These are phyloP conservation scores for Anas platyrhynchos DNA, from an alignment of 2,113 vertebrate genomes.

Conservation along the genomic window DNA sequence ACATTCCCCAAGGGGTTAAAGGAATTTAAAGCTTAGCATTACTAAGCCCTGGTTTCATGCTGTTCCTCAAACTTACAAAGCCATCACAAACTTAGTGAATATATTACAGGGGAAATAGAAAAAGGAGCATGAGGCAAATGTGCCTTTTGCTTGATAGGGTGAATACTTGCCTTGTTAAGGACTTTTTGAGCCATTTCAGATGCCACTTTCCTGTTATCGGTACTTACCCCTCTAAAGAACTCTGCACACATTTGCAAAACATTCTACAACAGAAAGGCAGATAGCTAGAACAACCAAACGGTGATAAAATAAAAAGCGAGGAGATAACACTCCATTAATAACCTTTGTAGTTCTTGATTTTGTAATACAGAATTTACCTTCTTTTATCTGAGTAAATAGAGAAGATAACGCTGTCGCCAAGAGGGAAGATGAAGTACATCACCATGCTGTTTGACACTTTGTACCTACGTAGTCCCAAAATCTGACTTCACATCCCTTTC, in stretches of 20 bases:
- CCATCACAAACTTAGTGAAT: neutral
- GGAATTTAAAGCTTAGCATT: neutral
- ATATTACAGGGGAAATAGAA: accelerated
- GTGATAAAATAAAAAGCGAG: neutral
- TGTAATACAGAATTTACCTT: conserved; percentile 46
- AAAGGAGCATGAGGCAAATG: neutral
- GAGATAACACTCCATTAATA: conserved; percentile 22
- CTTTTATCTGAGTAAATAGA: conserved; percentile 33
- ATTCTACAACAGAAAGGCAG: neutral
- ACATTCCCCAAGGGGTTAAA: neutral
- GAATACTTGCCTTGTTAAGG: conserved; percentile 7
- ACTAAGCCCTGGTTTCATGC: neutral
- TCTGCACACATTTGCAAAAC: conserved; percentile 12
- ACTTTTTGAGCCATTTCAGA: neutral
- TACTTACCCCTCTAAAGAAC: neutral
- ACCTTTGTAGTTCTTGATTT: conserved; percentile 27
- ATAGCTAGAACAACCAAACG: conserved; percentile 7
- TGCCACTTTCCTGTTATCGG: neutral
- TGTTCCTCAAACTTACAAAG: neutral
- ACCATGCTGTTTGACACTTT: neutral
- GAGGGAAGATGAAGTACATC: neutral
- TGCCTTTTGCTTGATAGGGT: conserved; percentile 14
- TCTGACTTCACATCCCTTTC: neutral
- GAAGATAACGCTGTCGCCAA: neutral
- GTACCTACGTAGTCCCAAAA: neutral